A percentile compares a stretch with the other conserved stretches of the same genome.
These are phyloP conservation scores for Emydura subglobosa DNA, from an alignment of 2,113 vertebrate genomes.

Conservation along the genomic window DNA sequence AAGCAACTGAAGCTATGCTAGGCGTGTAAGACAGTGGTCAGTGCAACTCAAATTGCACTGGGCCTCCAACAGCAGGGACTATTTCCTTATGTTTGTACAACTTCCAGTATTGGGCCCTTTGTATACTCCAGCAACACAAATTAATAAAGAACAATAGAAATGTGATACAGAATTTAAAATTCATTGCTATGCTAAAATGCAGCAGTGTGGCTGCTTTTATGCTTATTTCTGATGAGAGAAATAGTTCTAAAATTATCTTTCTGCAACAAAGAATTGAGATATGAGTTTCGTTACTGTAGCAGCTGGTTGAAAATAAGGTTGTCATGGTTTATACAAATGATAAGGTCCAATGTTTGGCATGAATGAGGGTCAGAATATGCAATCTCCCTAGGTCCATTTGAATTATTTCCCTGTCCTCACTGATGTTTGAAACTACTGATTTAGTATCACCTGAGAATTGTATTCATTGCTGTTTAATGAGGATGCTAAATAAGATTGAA, in stretches of 20 bases:
- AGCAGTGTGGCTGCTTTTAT: neutral
- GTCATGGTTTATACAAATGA: neutral
- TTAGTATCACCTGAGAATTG: neutral
- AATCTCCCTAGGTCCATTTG: neutral
- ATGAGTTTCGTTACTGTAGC: neutral
- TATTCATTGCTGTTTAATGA: neutral
- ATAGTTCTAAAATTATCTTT: neutral
- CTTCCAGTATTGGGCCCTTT: neutral
- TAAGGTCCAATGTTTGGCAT: neutral
- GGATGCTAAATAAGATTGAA: neutral
- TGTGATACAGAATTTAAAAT: constrained; percentile 6
- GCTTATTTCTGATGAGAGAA: neutral
- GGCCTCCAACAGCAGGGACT: too few species aligned
- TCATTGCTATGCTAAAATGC: neutral
- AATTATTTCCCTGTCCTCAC: neutral
- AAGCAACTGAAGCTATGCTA: too few species aligned
- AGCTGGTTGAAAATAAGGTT: neutral
- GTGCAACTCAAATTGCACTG: too few species aligned
- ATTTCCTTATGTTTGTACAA: too few species aligned
- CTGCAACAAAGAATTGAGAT: neutral
- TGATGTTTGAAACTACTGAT: neutral
- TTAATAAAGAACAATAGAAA: neutral
- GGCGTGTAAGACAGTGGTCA: too few species aligned
- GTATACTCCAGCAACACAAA: neutral
- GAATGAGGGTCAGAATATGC: neutral